Evolutionary conservation across 2,797 vertebrate species (phyloP).

Genomic region (Perodicticus potto): DNA sequence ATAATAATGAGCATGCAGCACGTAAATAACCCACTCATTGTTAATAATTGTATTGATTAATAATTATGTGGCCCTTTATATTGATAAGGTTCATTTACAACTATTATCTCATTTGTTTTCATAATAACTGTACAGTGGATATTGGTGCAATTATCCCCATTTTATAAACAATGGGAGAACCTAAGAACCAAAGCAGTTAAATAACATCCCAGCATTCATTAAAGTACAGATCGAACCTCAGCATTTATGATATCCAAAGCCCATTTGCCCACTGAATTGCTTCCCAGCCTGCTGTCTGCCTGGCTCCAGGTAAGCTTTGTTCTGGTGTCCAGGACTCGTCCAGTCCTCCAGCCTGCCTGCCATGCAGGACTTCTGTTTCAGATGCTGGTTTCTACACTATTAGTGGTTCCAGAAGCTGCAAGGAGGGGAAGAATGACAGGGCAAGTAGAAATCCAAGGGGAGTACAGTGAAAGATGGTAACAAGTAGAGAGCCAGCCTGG

Average conservation of each 20-base stretch:
- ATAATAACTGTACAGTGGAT: not conserved
- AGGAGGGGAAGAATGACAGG: not conserved
- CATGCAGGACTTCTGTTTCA: not conserved
- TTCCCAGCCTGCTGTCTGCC: not conserved
- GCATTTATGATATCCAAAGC: not conserved
- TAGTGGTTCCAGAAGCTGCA: not conserved
- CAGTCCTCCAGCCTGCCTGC: not conserved
- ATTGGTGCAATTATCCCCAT: slow-evolving; percentile 10
- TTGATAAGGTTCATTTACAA: not conserved
- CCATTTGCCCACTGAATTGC: not conserved
- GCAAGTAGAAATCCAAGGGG: not conserved
- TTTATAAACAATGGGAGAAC: not conserved
- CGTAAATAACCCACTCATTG: not conserved
- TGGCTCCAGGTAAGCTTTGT: not conserved
- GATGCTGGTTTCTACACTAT: not conserved
- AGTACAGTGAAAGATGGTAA: not conserved
- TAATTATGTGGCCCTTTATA: not conserved
- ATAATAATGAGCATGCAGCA: not conserved
- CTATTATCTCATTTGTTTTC: not conserved
- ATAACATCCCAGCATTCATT: not conserved
- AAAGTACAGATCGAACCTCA: not conserved
- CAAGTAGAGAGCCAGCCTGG: not conserved
- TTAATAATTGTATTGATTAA: not conserved
- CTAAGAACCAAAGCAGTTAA: not conserved
- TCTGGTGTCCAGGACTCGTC: not conserved